Conservation (phyloP, 2,888 invertebrate species). For the Acanthosepion lycidas region DNA sequence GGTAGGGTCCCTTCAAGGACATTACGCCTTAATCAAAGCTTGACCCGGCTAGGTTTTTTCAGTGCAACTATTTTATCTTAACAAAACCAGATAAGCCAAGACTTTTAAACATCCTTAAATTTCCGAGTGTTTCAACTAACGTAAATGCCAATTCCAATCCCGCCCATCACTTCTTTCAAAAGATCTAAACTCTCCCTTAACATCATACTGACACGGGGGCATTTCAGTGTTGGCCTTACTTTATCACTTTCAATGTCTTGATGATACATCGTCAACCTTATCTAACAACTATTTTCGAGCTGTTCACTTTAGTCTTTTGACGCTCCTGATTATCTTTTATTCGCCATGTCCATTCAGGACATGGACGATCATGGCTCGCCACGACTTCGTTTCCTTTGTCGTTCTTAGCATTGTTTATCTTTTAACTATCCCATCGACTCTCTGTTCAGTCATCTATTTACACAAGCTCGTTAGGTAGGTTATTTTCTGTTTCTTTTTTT, state of each 20-base stretch:
- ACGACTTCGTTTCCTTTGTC: no score
- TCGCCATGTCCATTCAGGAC: no score
- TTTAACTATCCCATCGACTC: no score
- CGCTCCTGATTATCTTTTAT: not conserved
- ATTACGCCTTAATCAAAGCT: not conserved
- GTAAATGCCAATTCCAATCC: not conserved
- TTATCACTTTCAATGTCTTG: not conserved
- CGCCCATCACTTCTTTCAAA: not conserved
- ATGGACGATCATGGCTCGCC: no score
- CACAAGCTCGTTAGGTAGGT: no score
- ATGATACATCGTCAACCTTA: not conserved
- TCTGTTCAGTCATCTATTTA: no score
- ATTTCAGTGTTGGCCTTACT: not conserved
- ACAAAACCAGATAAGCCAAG: not conserved
- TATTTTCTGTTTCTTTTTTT: no score
- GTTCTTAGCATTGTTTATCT: no score
- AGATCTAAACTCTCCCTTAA: not conserved
- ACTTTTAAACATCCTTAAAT: not conserved
- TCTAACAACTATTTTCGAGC: not conserved
- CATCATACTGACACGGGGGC: not conserved
- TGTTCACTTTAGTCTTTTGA: not conserved
- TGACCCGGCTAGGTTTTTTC: not conserved
- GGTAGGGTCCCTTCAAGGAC: not conserved
- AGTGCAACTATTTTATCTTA: not conserved
- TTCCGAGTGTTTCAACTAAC: not conserved